A percentile compares a stretch with the other conserved stretches of the same genome.
Conservation (phyloP, 2,797 vertebrate species). For the Apogon hyalosoma region DNA sequence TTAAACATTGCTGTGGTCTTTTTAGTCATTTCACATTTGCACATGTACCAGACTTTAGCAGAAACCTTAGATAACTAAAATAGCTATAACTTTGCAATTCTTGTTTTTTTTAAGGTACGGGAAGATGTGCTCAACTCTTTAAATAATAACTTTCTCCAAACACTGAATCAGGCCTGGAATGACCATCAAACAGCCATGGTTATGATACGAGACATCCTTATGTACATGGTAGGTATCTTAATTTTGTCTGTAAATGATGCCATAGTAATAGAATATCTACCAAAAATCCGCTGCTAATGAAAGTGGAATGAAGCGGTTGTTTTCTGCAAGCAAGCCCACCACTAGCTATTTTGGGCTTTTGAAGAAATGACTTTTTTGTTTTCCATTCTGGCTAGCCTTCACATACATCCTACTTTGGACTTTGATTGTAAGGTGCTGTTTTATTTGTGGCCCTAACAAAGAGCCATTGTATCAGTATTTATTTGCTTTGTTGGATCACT, state of each 20-base stretch:
- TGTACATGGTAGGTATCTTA: conserved; percentile 92
- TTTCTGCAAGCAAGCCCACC: background rate
- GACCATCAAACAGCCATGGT: conserved; percentile 98
- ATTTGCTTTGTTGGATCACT: conserved; percentile 54
- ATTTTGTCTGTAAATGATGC: background rate
- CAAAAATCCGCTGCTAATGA: background rate
- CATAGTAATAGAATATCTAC: background rate
- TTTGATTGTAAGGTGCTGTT: conserved; percentile 36
- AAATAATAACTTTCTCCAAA: conserved; percentile 97
- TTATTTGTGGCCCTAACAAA: conserved; percentile 54
- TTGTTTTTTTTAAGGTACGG: conserved; percentile 85
- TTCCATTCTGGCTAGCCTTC: conserved; percentile 11
- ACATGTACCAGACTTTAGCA: background rate
- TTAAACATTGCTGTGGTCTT: background rate
- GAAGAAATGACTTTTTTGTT: conserved; percentile 42
- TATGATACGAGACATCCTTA: conserved; percentile 98
- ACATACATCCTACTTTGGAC: conserved; percentile 27
- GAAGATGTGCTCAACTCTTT: conserved; percentile 95
- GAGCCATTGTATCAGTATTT: conserved; percentile 55
- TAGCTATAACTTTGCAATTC: conserved; percentile 16
- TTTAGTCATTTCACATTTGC: background rate
- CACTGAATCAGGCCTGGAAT: conserved; percentile 96
- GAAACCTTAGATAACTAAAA: background rate
- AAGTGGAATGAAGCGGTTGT: conserved; percentile 19
- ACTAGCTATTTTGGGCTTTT: conserved; percentile 27